Percentiles rank a stretch among this genome's conserved stretches.
These are phyloP conservation scores for Megaptera novaeangliae DNA, from an alignment of 2,113 vertebrate species.

Conservation along the genomic window DNA sequence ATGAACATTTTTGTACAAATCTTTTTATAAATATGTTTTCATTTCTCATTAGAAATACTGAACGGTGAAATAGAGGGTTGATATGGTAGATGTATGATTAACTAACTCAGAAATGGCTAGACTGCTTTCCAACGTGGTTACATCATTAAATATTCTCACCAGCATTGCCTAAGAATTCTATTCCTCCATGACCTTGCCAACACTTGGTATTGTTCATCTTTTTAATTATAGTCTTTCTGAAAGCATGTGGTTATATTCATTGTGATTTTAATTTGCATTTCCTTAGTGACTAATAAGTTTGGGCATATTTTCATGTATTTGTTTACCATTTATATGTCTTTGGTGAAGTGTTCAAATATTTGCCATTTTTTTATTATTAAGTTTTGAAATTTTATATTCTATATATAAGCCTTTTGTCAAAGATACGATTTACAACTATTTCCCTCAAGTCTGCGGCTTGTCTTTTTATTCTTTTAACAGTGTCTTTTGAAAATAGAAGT, in stretches of 20 bases:
- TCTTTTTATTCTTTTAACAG: neutral
- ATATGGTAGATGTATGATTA: neutral
- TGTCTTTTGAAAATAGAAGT: neutral
- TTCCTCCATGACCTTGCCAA: neutral
- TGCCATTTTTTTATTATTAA: neutral
- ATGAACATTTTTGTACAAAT: neutral
- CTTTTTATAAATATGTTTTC: neutral
- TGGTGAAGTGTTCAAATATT: neutral
- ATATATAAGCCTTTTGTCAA: neutral
- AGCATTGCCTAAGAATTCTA: neutral
- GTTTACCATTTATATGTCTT: neutral
- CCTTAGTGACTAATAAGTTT: neutral
- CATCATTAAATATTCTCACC: neutral
- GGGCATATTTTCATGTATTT: neutral
- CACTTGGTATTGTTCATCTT: neutral
- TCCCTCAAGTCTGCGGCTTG: neutral
- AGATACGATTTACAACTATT: neutral
- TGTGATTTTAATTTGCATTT: slow-evolving; percentile 4
- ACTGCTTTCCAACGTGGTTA: neutral
- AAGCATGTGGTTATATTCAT: neutral
- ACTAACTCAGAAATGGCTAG: neutral
- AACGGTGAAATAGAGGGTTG: neutral
- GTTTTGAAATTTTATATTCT: neutral
- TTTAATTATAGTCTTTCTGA: neutral
- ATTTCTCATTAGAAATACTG: neutral